Conservation (phyloP, 2,113 vertebrate genomes). For the Bostrychus sinensis region DNA sequence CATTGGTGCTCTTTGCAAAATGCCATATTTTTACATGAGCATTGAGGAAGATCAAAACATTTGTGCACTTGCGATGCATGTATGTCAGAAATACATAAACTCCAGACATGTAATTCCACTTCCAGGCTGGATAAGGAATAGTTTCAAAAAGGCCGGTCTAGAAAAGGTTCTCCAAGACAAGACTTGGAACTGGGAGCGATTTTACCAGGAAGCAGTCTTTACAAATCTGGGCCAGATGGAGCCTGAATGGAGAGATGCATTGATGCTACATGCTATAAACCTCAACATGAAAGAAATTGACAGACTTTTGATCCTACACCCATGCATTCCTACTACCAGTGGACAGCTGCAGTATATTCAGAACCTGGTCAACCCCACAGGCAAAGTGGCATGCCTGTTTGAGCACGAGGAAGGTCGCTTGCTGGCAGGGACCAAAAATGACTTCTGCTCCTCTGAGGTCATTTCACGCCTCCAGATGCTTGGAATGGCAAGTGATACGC, state of each 20-base stretch:
- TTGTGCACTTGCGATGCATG: slow-evolving; percentile 57
- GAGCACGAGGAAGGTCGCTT: slow-evolving; percentile 74
- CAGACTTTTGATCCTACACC: slow-evolving; percentile 62
- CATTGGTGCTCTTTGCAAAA: slow-evolving; percentile 78
- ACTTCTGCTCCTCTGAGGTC: slow-evolving; percentile 73
- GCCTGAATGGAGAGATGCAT: slow-evolving; percentile 61
- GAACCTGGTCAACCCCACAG: slow-evolving; percentile 80
- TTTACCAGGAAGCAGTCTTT: slow-evolving; percentile 81
- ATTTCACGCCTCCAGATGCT: slow-evolving; percentile 75
- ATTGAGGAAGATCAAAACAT: slow-evolving; percentile 67
- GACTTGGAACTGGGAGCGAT: slow-evolving; percentile 78
- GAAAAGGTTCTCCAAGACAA: slow-evolving; percentile 54
- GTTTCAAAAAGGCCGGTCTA: slow-evolving; percentile 67
- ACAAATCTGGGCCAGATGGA: slow-evolving; percentile 76
- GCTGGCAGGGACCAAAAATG: slow-evolving; percentile 67
- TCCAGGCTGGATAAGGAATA: slow-evolving; percentile 75
- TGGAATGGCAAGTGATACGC: slow-evolving; percentile 78
- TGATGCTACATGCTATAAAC: slow-evolving; percentile 82
- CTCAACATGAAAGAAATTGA: slow-evolving; percentile 73
- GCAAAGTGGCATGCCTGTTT: slow-evolving; percentile 77
- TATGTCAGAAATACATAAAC: slow-evolving; percentile 69
- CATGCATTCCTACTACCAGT: slow-evolving; percentile 79
- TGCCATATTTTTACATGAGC: slow-evolving; percentile 76
- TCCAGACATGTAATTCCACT: slow-evolving; percentile 74
- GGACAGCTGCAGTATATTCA: slow-evolving; percentile 76